Evolutionary conservation across 2,888 invertebrate genomes (phyloP).

Genomic region (Lottia scabra): DNA sequence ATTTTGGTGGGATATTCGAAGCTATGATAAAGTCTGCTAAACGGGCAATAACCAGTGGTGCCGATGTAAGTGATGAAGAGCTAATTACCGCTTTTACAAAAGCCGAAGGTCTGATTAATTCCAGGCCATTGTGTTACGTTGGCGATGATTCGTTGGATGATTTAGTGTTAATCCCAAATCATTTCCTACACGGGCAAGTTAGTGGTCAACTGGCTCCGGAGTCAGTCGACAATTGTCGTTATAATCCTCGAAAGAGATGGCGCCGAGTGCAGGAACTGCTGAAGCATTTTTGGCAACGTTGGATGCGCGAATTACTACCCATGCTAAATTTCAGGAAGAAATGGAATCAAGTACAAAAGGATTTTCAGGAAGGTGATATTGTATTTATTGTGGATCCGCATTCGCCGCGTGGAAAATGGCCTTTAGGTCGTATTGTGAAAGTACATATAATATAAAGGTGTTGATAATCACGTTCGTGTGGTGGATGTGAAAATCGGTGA

Average conservation of each 20-base stretch:
- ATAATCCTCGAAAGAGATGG: conserved; percentile 21
- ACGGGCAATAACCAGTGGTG: conserved; percentile 26
- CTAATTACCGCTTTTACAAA: conserved; percentile 31
- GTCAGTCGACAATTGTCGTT: conserved; percentile 12
- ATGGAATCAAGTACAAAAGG: conserved; percentile 18
- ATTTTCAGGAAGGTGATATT: conserved; percentile 28
- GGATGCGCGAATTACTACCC: conserved; percentile 30
- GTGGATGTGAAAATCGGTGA: too few relatives aligned
- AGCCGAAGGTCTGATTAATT: conserved; percentile 35
- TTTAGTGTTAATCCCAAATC: conserved; percentile 19
- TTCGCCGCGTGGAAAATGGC: conserved; percentile 28
- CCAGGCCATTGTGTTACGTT: conserved; percentile 22
- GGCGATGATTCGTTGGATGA: conserved; percentile 8
- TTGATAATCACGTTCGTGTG: too few relatives aligned
- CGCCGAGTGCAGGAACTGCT: conserved; percentile 32
- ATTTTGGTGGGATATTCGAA: conserved; percentile 37
- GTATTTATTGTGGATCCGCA: conserved; percentile 29
- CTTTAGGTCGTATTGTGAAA: conserved; percentile 24
- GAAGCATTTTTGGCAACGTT: conserved; percentile 31
- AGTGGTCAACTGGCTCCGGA: conserved; percentile 33
- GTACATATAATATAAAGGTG: conserved; percentile 24
- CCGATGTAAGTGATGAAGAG: conserved; percentile 36
- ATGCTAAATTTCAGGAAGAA: conserved; percentile 15
- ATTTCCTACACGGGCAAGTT: conserved; percentile 23
- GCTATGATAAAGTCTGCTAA: conserved; percentile 35